These are phyloP conservation scores for Oxycera nigricornis DNA, from an alignment of 2,888 invertebrate genomes.

Conservation along the genomic window DNA sequence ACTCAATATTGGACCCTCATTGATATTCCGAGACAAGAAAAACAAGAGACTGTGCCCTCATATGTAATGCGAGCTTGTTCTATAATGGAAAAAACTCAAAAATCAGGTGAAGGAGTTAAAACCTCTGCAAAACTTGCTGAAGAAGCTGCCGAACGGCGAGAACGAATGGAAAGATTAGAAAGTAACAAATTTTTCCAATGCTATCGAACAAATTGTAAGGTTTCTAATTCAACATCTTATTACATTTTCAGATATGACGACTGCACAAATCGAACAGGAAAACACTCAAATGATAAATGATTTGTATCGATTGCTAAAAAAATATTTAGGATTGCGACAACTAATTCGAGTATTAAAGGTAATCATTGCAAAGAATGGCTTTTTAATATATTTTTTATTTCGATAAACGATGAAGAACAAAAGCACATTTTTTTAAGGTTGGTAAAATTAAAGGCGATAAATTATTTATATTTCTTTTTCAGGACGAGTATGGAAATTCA, in stretches of 20 bases:
- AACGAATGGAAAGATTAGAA: slow-evolving; percentile 85
- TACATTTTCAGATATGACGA: slow-evolving; percentile 81
- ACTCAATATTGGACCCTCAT: slow-evolving; percentile 94
- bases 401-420: no score
- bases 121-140: slow-evolving; percentile 84
- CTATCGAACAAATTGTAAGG: slow-evolving; percentile 5
- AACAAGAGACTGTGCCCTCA: slow-evolving; percentile 90
- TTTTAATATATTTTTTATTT: no score
- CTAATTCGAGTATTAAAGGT: slow-evolving; percentile 89
- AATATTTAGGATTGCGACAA: slow-evolving; percentile 87
- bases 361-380: background rate
- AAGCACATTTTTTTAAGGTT: background rate
- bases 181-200: slow-evolving; percentile 64
- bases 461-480: slow-evolving; percentile 52
- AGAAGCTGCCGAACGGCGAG: slow-evolving; percentile 83
- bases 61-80: slow-evolving; percentile 90
- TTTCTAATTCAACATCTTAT: background rate
- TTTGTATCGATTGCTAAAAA: slow-evolving; percentile 88
- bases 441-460: background rate
- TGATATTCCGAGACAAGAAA: slow-evolving; percentile 92
- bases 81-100: slow-evolving; percentile 91
- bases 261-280: slow-evolving; percentile 89
- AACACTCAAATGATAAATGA: slow-evolving; percentile 95
- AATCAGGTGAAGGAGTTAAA: slow-evolving; percentile 87
- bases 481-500: slow-evolving; percentile 89